Evolutionary conservation across 92 coral and sea anemone species (phyloP).

Genomic region (Palythoa caribaeorum): DNA sequence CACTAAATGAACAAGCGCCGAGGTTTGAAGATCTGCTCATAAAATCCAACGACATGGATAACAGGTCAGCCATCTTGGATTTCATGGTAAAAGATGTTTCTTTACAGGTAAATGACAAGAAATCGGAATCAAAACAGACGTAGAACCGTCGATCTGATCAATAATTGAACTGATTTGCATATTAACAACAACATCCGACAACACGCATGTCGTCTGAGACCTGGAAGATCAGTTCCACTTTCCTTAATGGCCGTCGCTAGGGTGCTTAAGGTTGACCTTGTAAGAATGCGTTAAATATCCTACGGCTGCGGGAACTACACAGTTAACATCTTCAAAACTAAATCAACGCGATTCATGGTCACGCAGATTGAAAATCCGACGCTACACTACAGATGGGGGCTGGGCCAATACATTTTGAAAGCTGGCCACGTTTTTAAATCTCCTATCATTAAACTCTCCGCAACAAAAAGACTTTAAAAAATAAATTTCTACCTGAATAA

Average conservation of each 20-base stretch:
- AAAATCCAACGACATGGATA: not conserved
- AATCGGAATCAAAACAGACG: constrained; percentile 32
- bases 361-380: not conserved
- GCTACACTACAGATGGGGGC: not conserved
- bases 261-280: not conserved
- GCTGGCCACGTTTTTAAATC: not conserved
- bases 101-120: constrained; percentile 51
- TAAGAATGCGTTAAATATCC: not conserved
- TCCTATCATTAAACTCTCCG: not conserved
- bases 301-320: too few species aligned
- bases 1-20: not conserved
- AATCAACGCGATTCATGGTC: not conserved
- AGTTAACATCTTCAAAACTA: not conserved
- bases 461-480: not conserved
- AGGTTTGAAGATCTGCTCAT: not conserved
- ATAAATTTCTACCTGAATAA: constrained; percentile 56
- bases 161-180: constrained; percentile 52
- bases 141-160: constrained; percentile 2
- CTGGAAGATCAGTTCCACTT: not conserved
- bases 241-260: not conserved
- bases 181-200: constrained; percentile 11
- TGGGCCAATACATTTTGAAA: not conserved
- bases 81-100: constrained; percentile 25
- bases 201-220: constrained; percentile 34
- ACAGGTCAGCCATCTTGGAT: constrained; percentile 73